phyloP scores from a whole-genome alignment of 2,113 vertebrate genomes.

The Cynopterus brachyotis region DNA sequence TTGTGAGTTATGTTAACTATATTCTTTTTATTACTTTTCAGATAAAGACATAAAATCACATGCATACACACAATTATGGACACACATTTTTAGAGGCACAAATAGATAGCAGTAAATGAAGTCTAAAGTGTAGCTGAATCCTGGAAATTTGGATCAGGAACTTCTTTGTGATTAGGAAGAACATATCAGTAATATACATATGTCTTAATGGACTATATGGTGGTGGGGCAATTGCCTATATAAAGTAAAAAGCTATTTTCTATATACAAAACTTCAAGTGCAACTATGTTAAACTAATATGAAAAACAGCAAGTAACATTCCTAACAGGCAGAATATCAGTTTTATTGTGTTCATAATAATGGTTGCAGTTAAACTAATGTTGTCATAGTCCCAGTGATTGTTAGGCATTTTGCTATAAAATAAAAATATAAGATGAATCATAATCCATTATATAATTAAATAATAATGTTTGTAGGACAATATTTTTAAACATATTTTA shows the following conservation, averaged over 20 bases:
- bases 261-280: not conserved
- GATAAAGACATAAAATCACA: not conserved
- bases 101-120: not conserved
- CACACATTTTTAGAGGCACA: not conserved
- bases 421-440: not conserved
- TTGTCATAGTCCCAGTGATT: not conserved
- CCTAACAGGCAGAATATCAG: not conserved
- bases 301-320: not conserved
- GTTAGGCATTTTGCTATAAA: constrained; percentile 7
- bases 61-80: not conserved
- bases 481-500: constrained; percentile 1
- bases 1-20: not conserved
- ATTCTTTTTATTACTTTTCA: not conserved
- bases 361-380: not conserved
- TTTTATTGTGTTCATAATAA: not conserved
- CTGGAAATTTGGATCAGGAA: not conserved
- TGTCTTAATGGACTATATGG: not conserved
- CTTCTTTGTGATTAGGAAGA: not conserved
- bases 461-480: not conserved
- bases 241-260: constrained; percentile 3
- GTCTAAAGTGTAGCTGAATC: not conserved
- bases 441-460: not conserved
- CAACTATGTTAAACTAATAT: not conserved
- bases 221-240: not conserved
- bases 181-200: not conserved